Evolutionary conservation across 1,140 invertebrate species (phyloP).

Genomic region (Meteorus sp.): DNA sequence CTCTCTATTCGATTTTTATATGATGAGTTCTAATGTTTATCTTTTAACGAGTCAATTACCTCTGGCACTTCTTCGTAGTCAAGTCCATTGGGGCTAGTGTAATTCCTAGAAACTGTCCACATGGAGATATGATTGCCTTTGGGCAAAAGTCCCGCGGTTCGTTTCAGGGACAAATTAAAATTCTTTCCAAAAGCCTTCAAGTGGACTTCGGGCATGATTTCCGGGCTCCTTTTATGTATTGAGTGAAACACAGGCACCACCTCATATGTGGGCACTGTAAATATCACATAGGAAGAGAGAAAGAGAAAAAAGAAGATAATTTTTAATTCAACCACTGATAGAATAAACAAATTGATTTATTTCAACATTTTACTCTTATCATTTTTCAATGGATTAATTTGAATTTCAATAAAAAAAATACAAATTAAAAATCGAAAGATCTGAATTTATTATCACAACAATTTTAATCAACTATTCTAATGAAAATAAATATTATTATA

Average conservation of each 20-base stretch:
- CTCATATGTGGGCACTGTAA: conserved; percentile 70
- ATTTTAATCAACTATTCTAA: too few species aligned
- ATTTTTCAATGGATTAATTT: too few species aligned
- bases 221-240: conserved; percentile 56
- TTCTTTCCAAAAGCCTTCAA: conserved; percentile 76
- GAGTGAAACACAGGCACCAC: conserved; percentile 62
- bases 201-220: conserved; percentile 67
- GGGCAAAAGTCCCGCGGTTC: conserved; percentile 69
- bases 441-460: too few species aligned
- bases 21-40: conserved; percentile 33
- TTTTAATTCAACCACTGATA: too few species aligned
- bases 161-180: conserved; percentile 71
- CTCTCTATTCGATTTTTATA: not conserved
- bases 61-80: conserved; percentile 73
- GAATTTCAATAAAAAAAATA: too few species aligned
- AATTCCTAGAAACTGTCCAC: conserved; percentile 72
- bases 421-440: too few species aligned
- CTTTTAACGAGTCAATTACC: too few species aligned
- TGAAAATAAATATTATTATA: too few species aligned
- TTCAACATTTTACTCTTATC: too few species aligned
- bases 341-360: too few species aligned
- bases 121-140: conserved; percentile 70
- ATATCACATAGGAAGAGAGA: too few species aligned
- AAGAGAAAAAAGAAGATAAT: too few species aligned
- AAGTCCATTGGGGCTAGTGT: conserved; percentile 70